Evolutionary conservation across 2,888 invertebrate species (phyloP).

Genomic region (Drosophila buzzatii): DNA sequence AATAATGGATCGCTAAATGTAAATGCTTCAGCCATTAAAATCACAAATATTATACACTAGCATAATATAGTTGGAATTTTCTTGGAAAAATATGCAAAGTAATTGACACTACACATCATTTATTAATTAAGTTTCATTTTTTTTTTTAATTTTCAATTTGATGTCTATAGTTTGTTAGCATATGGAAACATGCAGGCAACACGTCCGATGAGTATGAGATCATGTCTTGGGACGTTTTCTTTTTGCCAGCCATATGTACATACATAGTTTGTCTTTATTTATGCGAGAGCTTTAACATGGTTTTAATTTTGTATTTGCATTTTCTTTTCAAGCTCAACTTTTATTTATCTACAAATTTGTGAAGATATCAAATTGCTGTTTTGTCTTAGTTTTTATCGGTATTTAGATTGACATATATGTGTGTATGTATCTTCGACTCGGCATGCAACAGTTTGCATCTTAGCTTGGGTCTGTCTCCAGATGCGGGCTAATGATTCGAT

Average conservation of each 20-base stretch:
- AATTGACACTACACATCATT: background rate
- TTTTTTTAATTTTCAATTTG: background rate
- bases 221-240: background rate
- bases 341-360: constrained; percentile 20
- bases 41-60: background rate
- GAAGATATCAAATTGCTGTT: constrained; percentile 43
- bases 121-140: background rate
- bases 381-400: constrained; percentile 12
- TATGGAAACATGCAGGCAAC: background rate
- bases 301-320: constrained; percentile 37
- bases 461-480: constrained; percentile 9
- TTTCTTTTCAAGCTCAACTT: constrained; percentile 4
- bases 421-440: background rate
- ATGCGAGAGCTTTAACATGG: background rate
- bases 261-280: constrained; percentile 7
- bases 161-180: background rate
- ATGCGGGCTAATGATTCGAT: constrained; percentile 63
- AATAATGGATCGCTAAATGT: background rate
- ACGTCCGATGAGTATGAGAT: constrained; percentile 7
- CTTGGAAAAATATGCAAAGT: background rate
- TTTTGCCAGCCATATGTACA: background rate
- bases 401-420: constrained; percentile 23
- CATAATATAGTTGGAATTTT: background rate
- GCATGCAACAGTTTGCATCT: constrained; percentile 37
- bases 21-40: background rate